Evolutionary conservation across 2,888 invertebrate genomes (phyloP).

Genomic region (Hesperia comma): DNA sequence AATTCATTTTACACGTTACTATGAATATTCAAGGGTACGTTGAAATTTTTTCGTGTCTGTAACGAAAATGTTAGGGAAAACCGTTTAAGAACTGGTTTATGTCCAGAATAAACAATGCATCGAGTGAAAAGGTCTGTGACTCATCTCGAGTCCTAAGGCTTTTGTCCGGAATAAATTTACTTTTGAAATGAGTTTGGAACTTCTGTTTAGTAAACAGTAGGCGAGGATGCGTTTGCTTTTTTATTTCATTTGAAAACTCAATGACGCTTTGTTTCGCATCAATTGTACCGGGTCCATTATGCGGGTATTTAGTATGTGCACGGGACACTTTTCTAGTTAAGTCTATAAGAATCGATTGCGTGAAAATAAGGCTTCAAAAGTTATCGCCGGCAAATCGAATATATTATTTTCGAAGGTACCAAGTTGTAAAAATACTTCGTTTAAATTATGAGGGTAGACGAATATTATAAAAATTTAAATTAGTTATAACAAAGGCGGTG

Average conservation of each 20-base stretch:
- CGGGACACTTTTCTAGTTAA: constrained; percentile 23
- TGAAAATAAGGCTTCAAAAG: constrained; percentile 6
- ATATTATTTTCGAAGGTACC: too few relatives aligned
- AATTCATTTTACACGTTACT: constrained; percentile 47
- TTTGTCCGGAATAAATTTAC: constrained; percentile 76
- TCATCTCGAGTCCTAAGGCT: constrained; percentile 67
- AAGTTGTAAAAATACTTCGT: too few relatives aligned
- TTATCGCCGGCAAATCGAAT: not conserved
- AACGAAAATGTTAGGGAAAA: constrained; percentile 69
- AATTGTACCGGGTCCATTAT: constrained; percentile 16
- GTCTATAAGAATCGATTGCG: not conserved
- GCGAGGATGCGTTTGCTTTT: constrained; percentile 42
- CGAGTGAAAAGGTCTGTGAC: constrained; percentile 76
- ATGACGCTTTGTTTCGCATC: constrained; percentile 37
- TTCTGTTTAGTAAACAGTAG: constrained; percentile 56
- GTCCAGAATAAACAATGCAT: constrained; percentile 73
- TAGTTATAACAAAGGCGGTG: too few relatives aligned
- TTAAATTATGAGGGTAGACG: not conserved
- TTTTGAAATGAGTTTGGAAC: constrained; percentile 60
- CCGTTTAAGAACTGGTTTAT: constrained; percentile 61
- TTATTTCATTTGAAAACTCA: constrained; percentile 39
- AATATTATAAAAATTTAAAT: not conserved
- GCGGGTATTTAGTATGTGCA: constrained; percentile 22
- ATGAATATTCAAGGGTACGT: constrained; percentile 61
- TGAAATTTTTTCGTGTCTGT: constrained; percentile 49